A percentile compares a stretch with the other conserved stretches of the same genome.
Evolutionary conservation across 1,140 invertebrate species (phyloP).

Genomic region (Drosophila simulans): DNA sequence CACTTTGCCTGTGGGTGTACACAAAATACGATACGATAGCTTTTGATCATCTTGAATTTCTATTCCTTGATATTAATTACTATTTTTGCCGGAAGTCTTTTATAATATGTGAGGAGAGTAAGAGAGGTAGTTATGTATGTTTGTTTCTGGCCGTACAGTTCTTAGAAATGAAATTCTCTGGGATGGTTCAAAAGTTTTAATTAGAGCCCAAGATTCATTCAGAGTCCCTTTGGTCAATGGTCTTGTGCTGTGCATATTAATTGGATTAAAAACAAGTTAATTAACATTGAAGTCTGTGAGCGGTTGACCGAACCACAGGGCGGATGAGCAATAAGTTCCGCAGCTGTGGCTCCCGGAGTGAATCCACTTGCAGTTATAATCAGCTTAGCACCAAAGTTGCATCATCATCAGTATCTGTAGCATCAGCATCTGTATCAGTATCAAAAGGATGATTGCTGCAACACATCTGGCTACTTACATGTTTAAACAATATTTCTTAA

Average conservation of each 20-base stretch:
- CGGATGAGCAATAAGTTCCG: slow-evolving; percentile 19
- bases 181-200: slow-evolving; percentile 70
- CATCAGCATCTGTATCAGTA: background rate
- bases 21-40: background rate
- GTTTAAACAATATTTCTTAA: slow-evolving; percentile 81
- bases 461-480: slow-evolving; percentile 63
- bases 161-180: slow-evolving; percentile 67
- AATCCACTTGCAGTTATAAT: slow-evolving; percentile 43
- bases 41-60: background rate
- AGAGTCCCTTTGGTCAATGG: slow-evolving; percentile 24
- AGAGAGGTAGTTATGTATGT: slow-evolving; percentile 10
- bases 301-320: slow-evolving; percentile 33
- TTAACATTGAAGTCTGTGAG: slow-evolving; percentile 42
- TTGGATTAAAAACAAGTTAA: slow-evolving; percentile 47
- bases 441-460: slow-evolving; percentile 17
- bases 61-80: background rate
- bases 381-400: slow-evolving; percentile 40
- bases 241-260: slow-evolving; percentile 53
- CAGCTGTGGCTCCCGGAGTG: slow-evolving; percentile 9
- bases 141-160: slow-evolving; percentile 43
- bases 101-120: background rate
- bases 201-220: slow-evolving; percentile 49
- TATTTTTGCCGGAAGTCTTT: slow-evolving; percentile 9
- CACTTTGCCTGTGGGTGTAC: background rate
- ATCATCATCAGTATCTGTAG: slow-evolving; percentile 5